Evolutionary conservation across 2,888 invertebrate species (phyloP), one percentile per base, ranked within the genome.

Genomic region (Meta bourneti): DNA sequence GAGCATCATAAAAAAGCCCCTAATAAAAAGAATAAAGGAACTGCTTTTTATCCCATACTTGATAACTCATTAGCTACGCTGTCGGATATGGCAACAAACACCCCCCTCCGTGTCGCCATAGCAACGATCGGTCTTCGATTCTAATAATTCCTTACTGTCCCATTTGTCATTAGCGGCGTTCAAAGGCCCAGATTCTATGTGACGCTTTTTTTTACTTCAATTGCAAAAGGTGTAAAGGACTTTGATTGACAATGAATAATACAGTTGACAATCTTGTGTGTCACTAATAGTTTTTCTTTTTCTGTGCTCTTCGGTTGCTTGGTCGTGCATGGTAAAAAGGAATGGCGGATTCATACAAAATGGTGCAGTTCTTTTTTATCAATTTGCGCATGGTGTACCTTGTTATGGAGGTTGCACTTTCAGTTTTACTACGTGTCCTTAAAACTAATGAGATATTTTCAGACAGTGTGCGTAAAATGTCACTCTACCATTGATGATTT

Each of bases 31-130:
- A 61, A 34, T 34, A 34, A 61, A 61, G 61, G 61, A 9, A 16
- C 61, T 61, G 61, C 61, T 61, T 61, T 52, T 54, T 84, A n/a
- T 84, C 13, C 54, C 74, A 20, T 75, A 52, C 75, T 74, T 75
- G 19, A 75, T 54, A 84, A 74, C 52, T 84, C 84, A 74, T 75
- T 75, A 84, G 75, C 74, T 84, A 6, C 61, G 20, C 84, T 48
- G 61, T 61, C 75, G n/a, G 34, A 13, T 75, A 72, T 51, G 51
- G 74, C 75, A 75, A 75, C 72, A 84, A 84, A 79, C 61, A 61
- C 16, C 0, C 0, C 11, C 61, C 61, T 9, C 61, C 61, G 13
- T 6, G 61, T 61, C 11, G 61, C 61, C 61, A 61, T 61, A 16
- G 61, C 16, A 61, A 61, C 61, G 61, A 61, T 61, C 61, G 61